Base-by-base conservation (phyloP, 2,888 invertebrate genomes). In the Isoperla grammatica region DNA sequence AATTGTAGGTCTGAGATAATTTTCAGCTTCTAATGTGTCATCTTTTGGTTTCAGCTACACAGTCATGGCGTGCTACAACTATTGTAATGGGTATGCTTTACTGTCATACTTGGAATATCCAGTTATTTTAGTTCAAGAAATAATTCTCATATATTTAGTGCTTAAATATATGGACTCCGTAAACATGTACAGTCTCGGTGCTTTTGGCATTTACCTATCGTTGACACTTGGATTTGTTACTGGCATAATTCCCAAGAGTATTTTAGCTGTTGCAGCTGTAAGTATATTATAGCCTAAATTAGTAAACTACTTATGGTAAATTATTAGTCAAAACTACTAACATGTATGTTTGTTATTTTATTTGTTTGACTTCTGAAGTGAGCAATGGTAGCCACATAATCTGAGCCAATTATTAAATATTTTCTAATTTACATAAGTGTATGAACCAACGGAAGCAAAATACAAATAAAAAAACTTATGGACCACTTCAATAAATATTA, bases 71-170 rank as follows among this genome's bases (percentile, higher is more conserved):
- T 82, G 88, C 22, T 93, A 93, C 74, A 92, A 91, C 72, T 88
- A 79, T 67, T 81, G 82, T 29, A 88, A 86, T 71, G 79, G 79
- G 11, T 91, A 92, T 71, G 81, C 85, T 11, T 66, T 88, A 9
- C 75, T 90, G 65, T 87, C 90, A 0, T 93, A 90, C 69, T 74
- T 92, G 79, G 93, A 93, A 70, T 92, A 92, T 73, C 90, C 90
- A 0, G 83, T 91, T 46, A 83, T 92, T 65, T 73, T 92, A 60
- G 55, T 84, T 1, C 91, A 92, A 77, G 85, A 90, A 68, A 83
- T 86, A 64, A 75, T 88, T 8, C 75, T 92, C 63, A 81, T 91
- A 65, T 86, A 80, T 69, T 80, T 85, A 57, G 87, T 87, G 2
- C 74, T 91, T 59, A 81, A 84, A 69, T 90, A 85, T 70, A 82